phyloP scores from a whole-genome alignment of 2,113 vertebrate species.

The Hystrix brachyura region DNA sequence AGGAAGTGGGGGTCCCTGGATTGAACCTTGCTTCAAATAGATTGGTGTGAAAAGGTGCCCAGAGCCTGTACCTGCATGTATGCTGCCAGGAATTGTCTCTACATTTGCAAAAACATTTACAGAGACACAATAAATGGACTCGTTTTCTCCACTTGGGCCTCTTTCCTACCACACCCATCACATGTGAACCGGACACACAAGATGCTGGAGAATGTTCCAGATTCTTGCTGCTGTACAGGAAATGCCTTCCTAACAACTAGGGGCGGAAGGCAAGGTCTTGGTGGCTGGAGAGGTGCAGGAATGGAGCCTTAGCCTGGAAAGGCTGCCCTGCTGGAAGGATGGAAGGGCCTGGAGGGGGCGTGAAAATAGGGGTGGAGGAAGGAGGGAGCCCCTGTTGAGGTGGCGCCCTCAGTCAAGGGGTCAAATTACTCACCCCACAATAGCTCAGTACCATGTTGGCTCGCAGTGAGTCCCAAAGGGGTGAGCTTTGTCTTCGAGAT shows the following conservation, averaged over 20 bases:
- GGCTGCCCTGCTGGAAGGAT: neutral
- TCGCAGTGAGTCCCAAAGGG: neutral
- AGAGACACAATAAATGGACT: neutral
- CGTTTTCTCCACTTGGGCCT: neutral
- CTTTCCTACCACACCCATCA: neutral
- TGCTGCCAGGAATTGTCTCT: neutral
- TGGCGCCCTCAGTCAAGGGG: neutral
- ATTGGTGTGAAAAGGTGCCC: neutral
- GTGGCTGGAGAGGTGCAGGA: neutral
- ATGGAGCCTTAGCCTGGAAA: neutral
- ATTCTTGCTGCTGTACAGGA: neutral
- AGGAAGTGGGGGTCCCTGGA: neutral
- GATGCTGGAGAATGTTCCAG: neutral
- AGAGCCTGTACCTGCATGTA: neutral
- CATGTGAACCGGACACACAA: neutral
- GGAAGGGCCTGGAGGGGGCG: neutral
- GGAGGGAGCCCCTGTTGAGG: neutral
- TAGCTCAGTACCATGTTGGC: neutral
- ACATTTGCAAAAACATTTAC: conserved; percentile 26
- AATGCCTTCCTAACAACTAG: neutral
- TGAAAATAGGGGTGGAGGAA: neutral
- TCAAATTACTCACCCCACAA: neutral
- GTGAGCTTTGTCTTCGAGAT: neutral
- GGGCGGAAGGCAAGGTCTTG: neutral
- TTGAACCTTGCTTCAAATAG: neutral